Conservation (phyloP, 2,113 vertebrate genomes). For the Chelonoidis abingdonii region DNA sequence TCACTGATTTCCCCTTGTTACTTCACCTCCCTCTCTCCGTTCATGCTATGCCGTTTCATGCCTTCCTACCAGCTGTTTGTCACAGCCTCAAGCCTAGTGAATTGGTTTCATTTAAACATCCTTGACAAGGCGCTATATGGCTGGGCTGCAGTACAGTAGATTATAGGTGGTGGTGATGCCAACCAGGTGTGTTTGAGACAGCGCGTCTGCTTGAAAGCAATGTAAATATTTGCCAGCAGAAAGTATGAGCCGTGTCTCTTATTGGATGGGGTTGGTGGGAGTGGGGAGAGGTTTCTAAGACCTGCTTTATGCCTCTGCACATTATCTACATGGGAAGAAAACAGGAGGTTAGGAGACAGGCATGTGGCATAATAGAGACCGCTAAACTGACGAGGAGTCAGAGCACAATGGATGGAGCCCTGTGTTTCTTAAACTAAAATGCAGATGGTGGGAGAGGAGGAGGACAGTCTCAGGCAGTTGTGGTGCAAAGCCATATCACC, state of each 20-base stretch:
- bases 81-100: neutral
- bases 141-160: conserved; percentile 49
- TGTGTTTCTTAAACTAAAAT: neutral
- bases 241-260: neutral
- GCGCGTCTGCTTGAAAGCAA: conserved; percentile 4
- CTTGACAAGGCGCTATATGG: neutral
- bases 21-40: neutral
- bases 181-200: conserved; percentile 52
- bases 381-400: neutral
- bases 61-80: neutral
- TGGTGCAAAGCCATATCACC: neutral
- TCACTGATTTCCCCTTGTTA: neutral
- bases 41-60: neutral
- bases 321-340: neutral
- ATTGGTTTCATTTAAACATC: conserved; percentile 42
- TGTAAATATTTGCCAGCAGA: conserved; percentile 47
- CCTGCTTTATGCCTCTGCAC: neutral
- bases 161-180: conserved; percentile 68
- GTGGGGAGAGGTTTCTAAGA: fast-evolving
- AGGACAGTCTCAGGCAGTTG: neutral
- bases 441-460: neutral
- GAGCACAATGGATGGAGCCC: neutral
- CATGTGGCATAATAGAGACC: neutral
- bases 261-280: neutral
- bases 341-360: neutral